A percentile compares a stretch with the other conserved stretches of the same genome.
These are phyloP conservation scores for Pluvianellus socialis DNA, from an alignment of 2,113 vertebrate species.

Conservation along the genomic window DNA sequence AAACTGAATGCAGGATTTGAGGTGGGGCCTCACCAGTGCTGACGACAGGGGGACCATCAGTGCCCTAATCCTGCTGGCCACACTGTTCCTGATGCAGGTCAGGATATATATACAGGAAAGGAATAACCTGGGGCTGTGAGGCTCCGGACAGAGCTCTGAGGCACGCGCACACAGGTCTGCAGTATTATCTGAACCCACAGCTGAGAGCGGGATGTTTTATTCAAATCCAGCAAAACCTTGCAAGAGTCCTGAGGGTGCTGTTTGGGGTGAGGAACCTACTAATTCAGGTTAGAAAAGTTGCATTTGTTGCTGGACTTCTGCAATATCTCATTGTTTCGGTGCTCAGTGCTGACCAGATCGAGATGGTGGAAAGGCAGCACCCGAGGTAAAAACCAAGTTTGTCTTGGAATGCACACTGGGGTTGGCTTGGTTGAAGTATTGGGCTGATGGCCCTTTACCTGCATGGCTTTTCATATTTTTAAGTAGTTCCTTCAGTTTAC, in stretches of 20 bases:
- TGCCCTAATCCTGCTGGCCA: no score
- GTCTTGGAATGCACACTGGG: background rate
- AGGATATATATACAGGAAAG: background rate
- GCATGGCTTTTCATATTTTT: background rate
- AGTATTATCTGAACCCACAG: background rate
- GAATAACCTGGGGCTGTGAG: background rate
- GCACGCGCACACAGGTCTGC: fast-evolving
- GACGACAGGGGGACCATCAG: no score
- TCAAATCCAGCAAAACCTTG: background rate
- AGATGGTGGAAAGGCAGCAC: background rate
- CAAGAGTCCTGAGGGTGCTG: background rate
- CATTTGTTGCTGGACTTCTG: background rate
- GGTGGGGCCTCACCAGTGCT: no score
- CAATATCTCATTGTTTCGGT: background rate
- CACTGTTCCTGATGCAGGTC: no score
- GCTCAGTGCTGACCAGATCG: background rate
- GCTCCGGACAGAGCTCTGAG: background rate
- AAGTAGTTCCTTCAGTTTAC: background rate
- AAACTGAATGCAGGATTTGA: no score
- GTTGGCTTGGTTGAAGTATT: background rate
- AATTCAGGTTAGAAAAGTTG: background rate
- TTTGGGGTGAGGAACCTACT: background rate
- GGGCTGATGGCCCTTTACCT: background rate
- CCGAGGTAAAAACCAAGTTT: background rate
- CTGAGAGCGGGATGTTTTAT: background rate